Percentiles rank a stretch among this genome's conserved stretches.
Evolutionary conservation across 2,797 vertebrate genomes (phyloP).

Genomic region (Paedocypris micromegethes): DNA sequence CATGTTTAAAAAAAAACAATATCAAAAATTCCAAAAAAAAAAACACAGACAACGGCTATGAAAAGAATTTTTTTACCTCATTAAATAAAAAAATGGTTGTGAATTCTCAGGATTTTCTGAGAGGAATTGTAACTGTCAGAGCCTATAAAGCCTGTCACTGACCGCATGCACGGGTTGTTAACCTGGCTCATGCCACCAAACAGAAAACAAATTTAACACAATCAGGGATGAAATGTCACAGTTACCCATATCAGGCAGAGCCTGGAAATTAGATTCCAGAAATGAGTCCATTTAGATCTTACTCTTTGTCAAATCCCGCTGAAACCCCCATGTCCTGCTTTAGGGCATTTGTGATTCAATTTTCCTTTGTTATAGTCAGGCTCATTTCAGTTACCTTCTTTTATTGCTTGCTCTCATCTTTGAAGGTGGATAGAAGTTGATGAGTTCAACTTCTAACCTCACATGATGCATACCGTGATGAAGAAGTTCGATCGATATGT

Average conservation of each 20-base stretch:
- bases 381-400: slow-evolving; percentile 22
- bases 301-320: slow-evolving; percentile 15
- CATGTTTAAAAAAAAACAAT: no score
- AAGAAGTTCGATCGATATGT: background rate
- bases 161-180: slow-evolving; percentile 18
- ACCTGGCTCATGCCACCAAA: slow-evolving; percentile 28
- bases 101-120: background rate
- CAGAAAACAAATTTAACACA: slow-evolving; percentile 42
- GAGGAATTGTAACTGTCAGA: slow-evolving; percentile 19
- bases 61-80: no score
- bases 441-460: slow-evolving; percentile 10
- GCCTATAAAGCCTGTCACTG: slow-evolving; percentile 14
- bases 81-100: no score
- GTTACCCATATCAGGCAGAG: slow-evolving; percentile 34
- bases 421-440: slow-evolving; percentile 1
- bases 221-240: slow-evolving; percentile 46
- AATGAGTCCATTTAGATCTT: slow-evolving; percentile 44
- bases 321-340: slow-evolving; percentile 10
- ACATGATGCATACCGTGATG: slow-evolving; percentile 9
- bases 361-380: slow-evolving; percentile 21
- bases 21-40: no score
- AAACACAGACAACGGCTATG: no score
- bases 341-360: slow-evolving; percentile 40
- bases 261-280: slow-evolving; percentile 46
- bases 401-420: slow-evolving; percentile 5